Percentiles rank a stretch among this genome's conserved stretches.
Evolutionary conservation across 2,797 vertebrate species (phyloP).

Genomic region (Perodicticus potto): DNA sequence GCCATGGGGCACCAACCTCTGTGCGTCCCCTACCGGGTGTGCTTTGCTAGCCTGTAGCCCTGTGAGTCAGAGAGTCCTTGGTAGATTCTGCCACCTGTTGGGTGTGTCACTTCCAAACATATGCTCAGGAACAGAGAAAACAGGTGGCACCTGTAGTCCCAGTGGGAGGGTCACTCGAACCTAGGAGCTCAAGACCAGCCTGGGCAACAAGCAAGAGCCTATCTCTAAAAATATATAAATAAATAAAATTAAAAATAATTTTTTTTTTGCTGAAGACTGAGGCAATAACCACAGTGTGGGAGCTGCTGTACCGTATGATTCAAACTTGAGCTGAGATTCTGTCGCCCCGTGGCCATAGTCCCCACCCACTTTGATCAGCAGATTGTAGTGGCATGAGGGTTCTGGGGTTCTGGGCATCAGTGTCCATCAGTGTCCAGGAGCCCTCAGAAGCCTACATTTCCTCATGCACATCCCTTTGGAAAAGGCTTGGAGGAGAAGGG

Average conservation of each 20-base stretch:
- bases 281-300: background rate
- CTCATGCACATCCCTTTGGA: background rate
- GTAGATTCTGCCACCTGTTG: background rate
- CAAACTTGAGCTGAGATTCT: background rate
- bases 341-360: background rate
- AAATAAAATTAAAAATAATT: background rate
- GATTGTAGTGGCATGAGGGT: background rate
- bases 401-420: background rate
- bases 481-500: no score
- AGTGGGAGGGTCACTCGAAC: background rate
- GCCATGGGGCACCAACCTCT: background rate
- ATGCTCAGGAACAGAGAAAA: background rate
- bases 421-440: background rate
- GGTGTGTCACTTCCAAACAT: background rate
- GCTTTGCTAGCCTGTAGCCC: background rate
- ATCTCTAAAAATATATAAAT: background rate
- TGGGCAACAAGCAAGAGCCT: background rate
- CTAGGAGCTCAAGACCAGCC: background rate
- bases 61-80: background rate
- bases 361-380: background rate
- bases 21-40: background rate
- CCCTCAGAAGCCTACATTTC: background rate
- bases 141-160: background rate
- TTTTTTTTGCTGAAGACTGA: background rate
- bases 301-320: background rate